Conservation (phyloP, 2,113 vertebrate species). For the Rhizomys pruinosus region DNA sequence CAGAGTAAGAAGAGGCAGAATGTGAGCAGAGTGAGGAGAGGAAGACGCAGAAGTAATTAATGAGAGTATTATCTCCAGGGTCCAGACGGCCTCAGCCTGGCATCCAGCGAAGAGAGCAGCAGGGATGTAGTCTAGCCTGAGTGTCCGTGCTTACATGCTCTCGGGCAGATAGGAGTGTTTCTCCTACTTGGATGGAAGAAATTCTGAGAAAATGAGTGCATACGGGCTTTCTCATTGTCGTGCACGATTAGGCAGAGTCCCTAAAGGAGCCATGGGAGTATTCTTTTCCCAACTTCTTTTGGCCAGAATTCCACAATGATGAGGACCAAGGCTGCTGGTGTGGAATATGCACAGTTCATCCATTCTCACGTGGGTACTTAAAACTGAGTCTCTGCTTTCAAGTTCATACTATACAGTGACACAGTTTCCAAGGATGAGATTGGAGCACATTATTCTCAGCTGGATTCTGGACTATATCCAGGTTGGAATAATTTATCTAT, state of each 20-base stretch:
- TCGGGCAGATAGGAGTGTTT: conserved; percentile 1
- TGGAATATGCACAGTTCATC: conserved; percentile 34
- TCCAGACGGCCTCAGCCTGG: conserved; percentile 33
- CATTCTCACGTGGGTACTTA: background rate
- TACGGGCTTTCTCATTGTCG: conserved; percentile 34
- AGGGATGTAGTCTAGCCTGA: background rate
- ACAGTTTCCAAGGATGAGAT: conserved; percentile 19
- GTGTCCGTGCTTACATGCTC: background rate
- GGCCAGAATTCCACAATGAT: background rate
- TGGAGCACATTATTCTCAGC: background rate
- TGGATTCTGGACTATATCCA: background rate
- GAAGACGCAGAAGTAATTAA: conserved; percentile 43
- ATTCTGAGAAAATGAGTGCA: background rate
- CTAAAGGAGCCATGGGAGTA: background rate
- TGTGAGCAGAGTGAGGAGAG: background rate
- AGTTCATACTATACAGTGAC: background rate
- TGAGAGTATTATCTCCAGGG: conserved; percentile 28
- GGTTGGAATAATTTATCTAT: background rate
- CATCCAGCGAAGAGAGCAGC: background rate
- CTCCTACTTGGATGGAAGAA: conserved; percentile 30
- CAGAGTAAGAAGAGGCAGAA: background rate
- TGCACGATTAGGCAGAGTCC: background rate
- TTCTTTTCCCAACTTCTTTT: conserved; percentile 29
- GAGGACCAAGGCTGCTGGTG: background rate
- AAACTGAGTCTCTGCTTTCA: background rate